Evolutionary conservation across 2,113 vertebrate species (phyloP), one percentile per base, ranked within the genome.

Genomic region (Pyrgilauda ruficollis): DNA sequence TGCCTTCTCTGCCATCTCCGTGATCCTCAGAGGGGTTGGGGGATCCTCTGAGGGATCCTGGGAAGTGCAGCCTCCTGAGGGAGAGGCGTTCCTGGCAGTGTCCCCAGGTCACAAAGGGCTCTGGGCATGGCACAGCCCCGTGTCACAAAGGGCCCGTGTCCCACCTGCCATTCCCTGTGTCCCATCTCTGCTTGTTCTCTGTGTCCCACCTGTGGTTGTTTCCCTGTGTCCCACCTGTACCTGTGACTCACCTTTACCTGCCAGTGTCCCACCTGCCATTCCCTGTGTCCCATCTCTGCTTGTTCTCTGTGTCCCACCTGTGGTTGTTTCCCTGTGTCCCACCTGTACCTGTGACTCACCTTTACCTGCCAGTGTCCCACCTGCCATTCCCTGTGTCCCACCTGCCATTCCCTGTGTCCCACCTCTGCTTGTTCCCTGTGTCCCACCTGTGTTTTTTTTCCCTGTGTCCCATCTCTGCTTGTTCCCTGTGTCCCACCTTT

Each of bases 21-120:
- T 4, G 8, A 0, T 20, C 27, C 37, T 3, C 24, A 0, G 19
- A 7, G n/a, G 47, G 52, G 3, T 2, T 1, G 1, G 10, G 31
- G 55, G n/a, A 28, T n/a, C 7, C 58, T 37, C 17, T 1, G 8
- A 4, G 39, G 52, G 82, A 10, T 49, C 66, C 33, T 0, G 3
- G 73, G 63, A 46, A 3, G 10, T 9, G 39, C 39, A 6, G 37
- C 6, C 13, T 59, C 35, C 22, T 1, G 2, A 16, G 67, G 1
- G 22, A 15, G 55, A 28, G 56, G 3, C 1, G 4, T 7, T 31
- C 64, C n/a, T 35, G 41, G 56, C 30, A 11, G 20, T 5, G 30
- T 47, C 41, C 49, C 41, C 16, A 4, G 15, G n/a, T 63, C n/a
- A 70, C 55, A 24, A 0, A 2, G 47, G 27, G 39, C 21, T 15